phyloP scores from a whole-genome alignment of 2,113 vertebrate species.

The Reinhardtius hippoglossoides region DNA sequence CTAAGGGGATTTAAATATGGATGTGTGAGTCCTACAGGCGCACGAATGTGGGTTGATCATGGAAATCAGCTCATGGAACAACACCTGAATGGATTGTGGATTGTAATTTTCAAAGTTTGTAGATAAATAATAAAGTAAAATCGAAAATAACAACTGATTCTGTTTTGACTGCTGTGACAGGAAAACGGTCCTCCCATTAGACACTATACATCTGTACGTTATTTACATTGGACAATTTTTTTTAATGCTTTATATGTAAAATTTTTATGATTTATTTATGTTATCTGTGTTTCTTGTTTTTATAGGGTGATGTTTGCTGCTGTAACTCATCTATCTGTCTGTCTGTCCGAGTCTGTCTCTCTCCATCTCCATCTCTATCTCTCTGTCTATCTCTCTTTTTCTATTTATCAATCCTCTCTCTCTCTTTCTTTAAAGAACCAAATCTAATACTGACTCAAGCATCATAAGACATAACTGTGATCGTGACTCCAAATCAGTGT shows the following conservation, averaged over 20 bases:
- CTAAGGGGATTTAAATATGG: slow-evolving; percentile 16
- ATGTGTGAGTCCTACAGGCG: not conserved
- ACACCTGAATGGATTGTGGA: not conserved
- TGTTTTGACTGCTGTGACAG: not conserved
- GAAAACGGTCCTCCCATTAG: not conserved
- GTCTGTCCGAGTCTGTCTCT: no score
- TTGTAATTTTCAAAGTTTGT: not conserved
- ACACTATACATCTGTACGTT: not conserved
- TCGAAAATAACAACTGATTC: not conserved
- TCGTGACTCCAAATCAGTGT: slow-evolving; percentile 5
- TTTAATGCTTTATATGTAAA: no score
- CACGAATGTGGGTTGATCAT: slow-evolving; percentile 4
- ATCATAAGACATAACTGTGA: not conserved
- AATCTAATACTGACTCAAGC: not conserved
- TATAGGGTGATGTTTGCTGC: no score
- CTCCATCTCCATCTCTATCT: no score
- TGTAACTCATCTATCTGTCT: no score
- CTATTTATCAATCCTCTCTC: no score
- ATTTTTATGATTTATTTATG: no score
- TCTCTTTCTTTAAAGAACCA: not conserved
- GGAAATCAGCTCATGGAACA: not conserved
- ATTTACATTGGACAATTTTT: no score
- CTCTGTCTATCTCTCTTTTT: no score
- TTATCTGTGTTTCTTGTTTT: no score
- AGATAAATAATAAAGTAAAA: not conserved